Conservation (phyloP, 92 coral and sea anemone species). For the Umimayanthus chanpuru region DNA sequence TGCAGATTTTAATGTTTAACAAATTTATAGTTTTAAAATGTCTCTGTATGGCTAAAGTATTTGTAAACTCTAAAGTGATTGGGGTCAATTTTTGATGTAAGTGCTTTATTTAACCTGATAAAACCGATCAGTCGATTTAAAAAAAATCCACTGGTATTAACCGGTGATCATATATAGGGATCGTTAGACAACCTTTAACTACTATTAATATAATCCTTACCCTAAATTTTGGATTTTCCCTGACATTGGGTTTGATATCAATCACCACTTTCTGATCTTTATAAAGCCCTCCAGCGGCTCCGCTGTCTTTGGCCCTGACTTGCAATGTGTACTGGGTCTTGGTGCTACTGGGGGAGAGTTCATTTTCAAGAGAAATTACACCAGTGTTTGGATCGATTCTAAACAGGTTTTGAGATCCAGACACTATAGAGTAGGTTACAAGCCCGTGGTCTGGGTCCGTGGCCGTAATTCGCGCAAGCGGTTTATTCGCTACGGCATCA, state of each 20-base stretch:
- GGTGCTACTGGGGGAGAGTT: constrained; percentile 26
- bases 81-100: no score
- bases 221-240: constrained; percentile 64
- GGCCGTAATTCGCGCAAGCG: constrained; percentile 70
- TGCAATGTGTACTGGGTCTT: constrained; percentile 66
- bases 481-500: constrained; percentile 63
- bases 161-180: no score
- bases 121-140: no score
- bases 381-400: constrained; percentile 57
- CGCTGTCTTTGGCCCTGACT: constrained; percentile 67
- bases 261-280: constrained; percentile 53
- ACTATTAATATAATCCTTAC: neutral
- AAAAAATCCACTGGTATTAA: no score
- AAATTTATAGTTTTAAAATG: no score
- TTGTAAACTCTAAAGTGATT: no score
- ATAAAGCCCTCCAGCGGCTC: neutral
- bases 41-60: no score
- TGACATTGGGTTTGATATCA: constrained; percentile 58
- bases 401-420: constrained; percentile 60
- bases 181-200: no score
- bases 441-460: constrained; percentile 62
- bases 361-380: constrained; percentile 51
- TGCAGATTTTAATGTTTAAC: no score
- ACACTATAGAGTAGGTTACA: constrained; percentile 54
- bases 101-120: no score